Evolutionary conservation across 2,888 invertebrate species (phyloP).

Genomic region (Leptogaster cylindrica): DNA sequence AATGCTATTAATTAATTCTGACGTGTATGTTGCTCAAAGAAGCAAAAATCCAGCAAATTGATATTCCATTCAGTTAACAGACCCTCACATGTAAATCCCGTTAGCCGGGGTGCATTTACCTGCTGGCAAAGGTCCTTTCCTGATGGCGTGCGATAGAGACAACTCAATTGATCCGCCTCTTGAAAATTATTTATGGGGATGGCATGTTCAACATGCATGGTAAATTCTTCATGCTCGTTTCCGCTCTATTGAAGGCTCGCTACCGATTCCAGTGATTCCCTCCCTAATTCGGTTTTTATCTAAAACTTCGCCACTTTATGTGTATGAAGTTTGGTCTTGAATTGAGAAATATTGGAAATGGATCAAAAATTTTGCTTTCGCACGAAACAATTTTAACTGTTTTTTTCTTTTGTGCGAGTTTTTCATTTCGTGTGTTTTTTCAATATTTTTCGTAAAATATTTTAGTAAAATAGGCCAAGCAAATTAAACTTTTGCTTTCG

Average conservation of each 20-base stretch:
- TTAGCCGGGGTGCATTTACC: slow-evolving; percentile 26
- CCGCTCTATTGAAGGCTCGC: slow-evolving; percentile 32
- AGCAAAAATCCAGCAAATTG: slow-evolving; percentile 27
- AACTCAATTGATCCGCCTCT: slow-evolving; percentile 27
- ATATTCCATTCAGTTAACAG: slow-evolving; percentile 33
- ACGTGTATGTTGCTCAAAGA: slow-evolving; percentile 21
- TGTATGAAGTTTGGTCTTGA: slow-evolving; percentile 25
- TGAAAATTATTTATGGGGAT: slow-evolving; percentile 27
- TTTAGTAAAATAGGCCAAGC: too few relatives aligned
- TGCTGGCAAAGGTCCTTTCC: not conserved
- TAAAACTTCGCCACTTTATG: slow-evolving; percentile 17
- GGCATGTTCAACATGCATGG: slow-evolving; percentile 17
- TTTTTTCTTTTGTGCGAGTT: too few relatives aligned
- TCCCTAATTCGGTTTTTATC: slow-evolving; percentile 27
- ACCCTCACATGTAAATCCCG: slow-evolving; percentile 31
- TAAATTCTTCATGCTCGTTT: slow-evolving; percentile 28
- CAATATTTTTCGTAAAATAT: too few relatives aligned
- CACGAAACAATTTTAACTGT: slow-evolving; percentile 7
- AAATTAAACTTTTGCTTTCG: too few relatives aligned
- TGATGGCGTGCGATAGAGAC: not conserved
- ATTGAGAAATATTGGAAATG: slow-evolving; percentile 30
- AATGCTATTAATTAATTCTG: slow-evolving; percentile 28
- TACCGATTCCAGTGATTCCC: slow-evolving; percentile 15
- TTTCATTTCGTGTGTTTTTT: too few relatives aligned
- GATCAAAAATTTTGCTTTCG: slow-evolving; percentile 25